Percentiles rank a stretch among this genome's conserved stretches.
Conservation (phyloP, 2,797 vertebrate species). For the Columba guinea region DNA sequence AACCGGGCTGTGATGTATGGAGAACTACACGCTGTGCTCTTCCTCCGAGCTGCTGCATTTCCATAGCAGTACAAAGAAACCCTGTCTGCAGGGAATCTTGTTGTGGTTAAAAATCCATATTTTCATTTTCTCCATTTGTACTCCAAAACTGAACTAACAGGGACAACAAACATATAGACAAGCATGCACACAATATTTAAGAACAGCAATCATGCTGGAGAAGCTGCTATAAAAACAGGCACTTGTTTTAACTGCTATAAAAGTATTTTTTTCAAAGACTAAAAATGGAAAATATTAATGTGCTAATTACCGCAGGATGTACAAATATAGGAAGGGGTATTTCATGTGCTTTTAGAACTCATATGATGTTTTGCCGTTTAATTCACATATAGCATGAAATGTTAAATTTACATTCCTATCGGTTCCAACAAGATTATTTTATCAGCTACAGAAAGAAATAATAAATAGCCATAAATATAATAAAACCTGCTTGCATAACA, state of each 20-base stretch:
- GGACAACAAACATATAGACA: conserved; percentile 22
- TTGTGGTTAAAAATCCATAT: conserved; percentile 56
- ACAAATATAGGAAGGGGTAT: not conserved
- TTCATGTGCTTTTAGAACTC: not conserved
- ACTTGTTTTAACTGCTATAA: conserved; percentile 14
- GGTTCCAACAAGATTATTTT: conserved; percentile 17
- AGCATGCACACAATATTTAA: not conserved
- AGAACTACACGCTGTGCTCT: conserved; percentile 52
- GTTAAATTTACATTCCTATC: conserved; percentile 9
- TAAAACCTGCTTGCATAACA: conserved; percentile 28
- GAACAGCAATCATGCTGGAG: not conserved
- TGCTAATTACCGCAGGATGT: not conserved
- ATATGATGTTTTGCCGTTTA: not conserved
- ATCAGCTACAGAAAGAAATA: not conserved
- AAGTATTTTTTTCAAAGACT: not conserved
- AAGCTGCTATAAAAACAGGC: not conserved
- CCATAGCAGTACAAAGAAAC: conserved; percentile 22
- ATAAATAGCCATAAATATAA: conserved; percentile 14
- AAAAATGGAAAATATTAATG: not conserved
- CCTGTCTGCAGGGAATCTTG: conserved; percentile 48
- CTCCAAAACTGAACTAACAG: conserved; percentile 37
- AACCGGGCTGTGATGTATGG: conserved; percentile 36
- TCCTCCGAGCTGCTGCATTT: conserved; percentile 33
- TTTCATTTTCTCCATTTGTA: conserved; percentile 49
- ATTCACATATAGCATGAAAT: not conserved